Percentiles rank a stretch among this genome's conserved stretches.
phyloP scores from a whole-genome alignment of 2,113 vertebrate genomes.

The Carollia perspicillata region DNA sequence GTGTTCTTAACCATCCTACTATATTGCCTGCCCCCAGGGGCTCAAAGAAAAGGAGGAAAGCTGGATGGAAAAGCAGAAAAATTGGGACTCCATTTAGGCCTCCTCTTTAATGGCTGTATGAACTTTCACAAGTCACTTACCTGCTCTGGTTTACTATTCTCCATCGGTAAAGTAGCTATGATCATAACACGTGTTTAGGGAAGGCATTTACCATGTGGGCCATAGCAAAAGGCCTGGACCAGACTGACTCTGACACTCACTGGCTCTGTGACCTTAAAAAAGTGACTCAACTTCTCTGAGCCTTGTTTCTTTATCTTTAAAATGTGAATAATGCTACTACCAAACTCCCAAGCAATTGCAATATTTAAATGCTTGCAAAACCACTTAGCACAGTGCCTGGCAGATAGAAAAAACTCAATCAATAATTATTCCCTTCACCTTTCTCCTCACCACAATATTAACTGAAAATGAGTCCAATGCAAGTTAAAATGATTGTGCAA shows the following conservation, averaged over 20 bases:
- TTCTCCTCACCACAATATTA: background rate
- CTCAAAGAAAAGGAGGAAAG: background rate
- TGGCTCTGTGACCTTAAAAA: background rate
- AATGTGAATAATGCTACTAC: background rate
- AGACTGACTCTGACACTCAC: background rate
- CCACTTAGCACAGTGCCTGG: background rate
- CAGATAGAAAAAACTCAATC: background rate
- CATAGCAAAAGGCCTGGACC: background rate
- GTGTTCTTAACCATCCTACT: background rate
- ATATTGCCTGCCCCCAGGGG: background rate
- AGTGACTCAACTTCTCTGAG: background rate
- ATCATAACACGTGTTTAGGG: background rate
- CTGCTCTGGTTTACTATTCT: background rate
- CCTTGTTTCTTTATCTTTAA: conserved; percentile 4
- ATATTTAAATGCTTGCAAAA: background rate
- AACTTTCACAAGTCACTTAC: background rate
- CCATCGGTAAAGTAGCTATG: background rate
- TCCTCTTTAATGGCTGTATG: background rate
- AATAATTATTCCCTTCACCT: background rate
- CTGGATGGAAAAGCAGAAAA: background rate
- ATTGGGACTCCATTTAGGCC: background rate
- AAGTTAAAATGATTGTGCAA: background rate
- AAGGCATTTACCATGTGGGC: background rate
- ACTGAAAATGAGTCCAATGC: background rate
- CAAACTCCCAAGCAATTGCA: background rate